These are phyloP conservation scores for Sarcophaga rosellei DNA, from an alignment of 2,888 invertebrate species.

Conservation along the genomic window DNA sequence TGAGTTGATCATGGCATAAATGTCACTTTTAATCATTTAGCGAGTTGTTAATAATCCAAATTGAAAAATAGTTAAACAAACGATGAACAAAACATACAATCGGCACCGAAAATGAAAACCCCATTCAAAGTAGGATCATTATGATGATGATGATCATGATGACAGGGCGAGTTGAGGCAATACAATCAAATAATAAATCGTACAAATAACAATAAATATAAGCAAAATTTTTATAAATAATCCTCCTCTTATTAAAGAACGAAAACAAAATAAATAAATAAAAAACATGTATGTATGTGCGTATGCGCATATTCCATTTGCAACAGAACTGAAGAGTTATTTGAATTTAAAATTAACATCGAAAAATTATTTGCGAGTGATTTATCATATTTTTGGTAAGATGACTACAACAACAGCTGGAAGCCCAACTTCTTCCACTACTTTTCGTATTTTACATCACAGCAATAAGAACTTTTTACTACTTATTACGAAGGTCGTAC, in stretches of 20 bases:
- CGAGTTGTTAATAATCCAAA: conserved; percentile 73
- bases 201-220: neutral
- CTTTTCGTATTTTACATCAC: conserved; percentile 8
- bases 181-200: conserved; percentile 1
- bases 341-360: conserved; percentile 63
- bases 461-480: conserved; percentile 11
- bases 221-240: conserved; percentile 35
- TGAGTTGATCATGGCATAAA: conserved; percentile 78
- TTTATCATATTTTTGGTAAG: conserved; percentile 69
- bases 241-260: conserved; percentile 39
- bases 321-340: conserved; percentile 49
- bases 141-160: too few species aligned
- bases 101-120: neutral
- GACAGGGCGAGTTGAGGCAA: neutral
- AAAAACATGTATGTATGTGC: too few species aligned
- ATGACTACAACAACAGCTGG: conserved; percentile 61
- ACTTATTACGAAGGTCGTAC: conserved; percentile 10
- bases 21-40: conserved; percentile 79
- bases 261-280: neutral
- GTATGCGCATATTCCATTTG: too few species aligned
- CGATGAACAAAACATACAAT: conserved; percentile 71
- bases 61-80: conserved; percentile 70
- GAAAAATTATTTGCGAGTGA: conserved; percentile 54
- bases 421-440: conserved; percentile 21
- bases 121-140: neutral